Conservation (phyloP, 2,113 vertebrate species). For the Rhodinocichla rosea region DNA sequence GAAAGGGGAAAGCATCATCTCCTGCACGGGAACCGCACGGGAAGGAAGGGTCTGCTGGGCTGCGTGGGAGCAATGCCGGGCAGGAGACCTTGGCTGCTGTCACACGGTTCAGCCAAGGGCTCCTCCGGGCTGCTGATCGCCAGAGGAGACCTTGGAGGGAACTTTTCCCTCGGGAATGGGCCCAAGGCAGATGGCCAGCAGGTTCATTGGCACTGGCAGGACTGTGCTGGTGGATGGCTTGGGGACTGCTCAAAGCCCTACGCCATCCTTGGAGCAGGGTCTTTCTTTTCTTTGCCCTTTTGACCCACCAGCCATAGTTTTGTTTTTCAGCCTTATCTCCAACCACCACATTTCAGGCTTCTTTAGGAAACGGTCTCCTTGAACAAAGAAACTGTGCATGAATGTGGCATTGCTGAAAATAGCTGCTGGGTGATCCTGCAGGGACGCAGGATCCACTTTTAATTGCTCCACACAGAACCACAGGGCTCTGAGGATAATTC, state of each 20-base stretch:
- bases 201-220: rapidly evolving
- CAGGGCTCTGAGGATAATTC: background rate
- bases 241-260: background rate
- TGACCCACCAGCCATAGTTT: background rate
- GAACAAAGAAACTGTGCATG: background rate
- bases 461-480: background rate
- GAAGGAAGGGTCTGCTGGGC: background rate
- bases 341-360: background rate
- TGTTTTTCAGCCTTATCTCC: constrained; percentile 53
- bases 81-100: background rate
- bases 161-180: background rate
- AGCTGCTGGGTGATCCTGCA: constrained; percentile 6
- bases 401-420: background rate
- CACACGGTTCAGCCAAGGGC: background rate
- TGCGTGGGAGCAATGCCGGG: background rate
- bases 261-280: background rate
- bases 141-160: background rate
- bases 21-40: background rate
- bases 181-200: background rate
- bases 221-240: background rate
- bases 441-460: background rate
- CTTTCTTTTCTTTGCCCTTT: background rate
- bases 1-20: background rate
- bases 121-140: background rate
- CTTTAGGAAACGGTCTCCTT: background rate